phyloP scores from a whole-genome alignment of 2,113 vertebrate species.

The Nothoprocta perdicaria region DNA sequence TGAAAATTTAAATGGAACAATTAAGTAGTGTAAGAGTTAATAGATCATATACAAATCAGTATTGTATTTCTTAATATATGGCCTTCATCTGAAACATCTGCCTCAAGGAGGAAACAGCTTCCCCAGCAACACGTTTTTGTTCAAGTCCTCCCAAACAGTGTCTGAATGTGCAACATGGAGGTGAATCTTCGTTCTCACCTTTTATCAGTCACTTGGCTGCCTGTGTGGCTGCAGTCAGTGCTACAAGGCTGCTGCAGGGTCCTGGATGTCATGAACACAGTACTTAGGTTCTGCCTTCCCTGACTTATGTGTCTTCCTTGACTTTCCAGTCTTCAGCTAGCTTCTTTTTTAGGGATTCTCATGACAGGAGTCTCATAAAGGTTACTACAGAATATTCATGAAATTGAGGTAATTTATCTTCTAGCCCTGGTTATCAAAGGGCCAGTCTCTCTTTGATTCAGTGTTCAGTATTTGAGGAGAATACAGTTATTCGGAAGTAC shows the following conservation, averaged over 20 bases:
- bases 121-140: background rate
- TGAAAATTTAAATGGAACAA: background rate
- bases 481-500: background rate
- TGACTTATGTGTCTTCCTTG: background rate
- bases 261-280: background rate
- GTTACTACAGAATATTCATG: background rate
- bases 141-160: background rate
- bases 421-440: background rate
- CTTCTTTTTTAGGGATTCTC: background rate
- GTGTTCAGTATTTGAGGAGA: background rate
- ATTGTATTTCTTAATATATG: background rate
- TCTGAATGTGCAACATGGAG: background rate
- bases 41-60: background rate
- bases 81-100: background rate
- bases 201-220: background rate
- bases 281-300: background rate
- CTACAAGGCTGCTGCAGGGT: background rate
- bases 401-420: background rate
- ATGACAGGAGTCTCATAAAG: background rate
- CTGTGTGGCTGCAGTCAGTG: background rate
- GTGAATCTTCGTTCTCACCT: background rate
- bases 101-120: background rate
- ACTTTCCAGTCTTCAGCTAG: background rate
- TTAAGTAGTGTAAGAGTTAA: background rate
- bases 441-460: background rate